Conservation (phyloP, 2,888 invertebrate genomes). For the Lasioglossum zephyrum region DNA sequence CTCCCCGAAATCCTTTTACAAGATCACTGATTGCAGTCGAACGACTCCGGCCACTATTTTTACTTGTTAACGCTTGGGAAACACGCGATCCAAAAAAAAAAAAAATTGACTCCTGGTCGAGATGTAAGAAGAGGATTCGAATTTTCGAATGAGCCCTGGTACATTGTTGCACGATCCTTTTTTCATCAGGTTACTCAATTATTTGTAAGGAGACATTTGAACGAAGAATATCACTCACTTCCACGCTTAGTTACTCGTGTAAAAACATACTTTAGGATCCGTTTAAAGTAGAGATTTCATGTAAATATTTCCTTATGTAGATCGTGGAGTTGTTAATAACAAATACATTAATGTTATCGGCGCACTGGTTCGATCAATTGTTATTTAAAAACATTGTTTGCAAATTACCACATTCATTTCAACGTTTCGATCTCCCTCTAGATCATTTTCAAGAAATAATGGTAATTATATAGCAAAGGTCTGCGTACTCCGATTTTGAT, state of each 20-base stretch:
- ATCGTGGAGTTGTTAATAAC: too few species aligned
- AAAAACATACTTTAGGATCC: neutral
- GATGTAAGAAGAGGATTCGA: neutral
- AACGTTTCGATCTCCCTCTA: too few species aligned
- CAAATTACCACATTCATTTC: too few species aligned
- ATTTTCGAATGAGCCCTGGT: neutral
- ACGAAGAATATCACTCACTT: neutral
- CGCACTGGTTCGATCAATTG: too few species aligned
- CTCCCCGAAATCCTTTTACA: constrained; percentile 7
- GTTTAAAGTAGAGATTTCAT: too few species aligned
- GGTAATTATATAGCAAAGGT: too few species aligned
- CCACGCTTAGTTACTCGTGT: neutral
- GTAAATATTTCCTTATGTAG: too few species aligned
- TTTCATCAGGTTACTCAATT: neutral
- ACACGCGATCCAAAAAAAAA: neutral
- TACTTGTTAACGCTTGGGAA: neutral
- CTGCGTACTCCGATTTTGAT: too few species aligned
- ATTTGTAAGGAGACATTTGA: neutral
- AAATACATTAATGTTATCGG: too few species aligned
- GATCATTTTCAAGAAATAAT: too few species aligned
- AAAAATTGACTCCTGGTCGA: neutral
- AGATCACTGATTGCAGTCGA: constrained; percentile 5
- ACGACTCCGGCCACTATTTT: neutral
- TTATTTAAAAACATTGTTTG: too few species aligned
- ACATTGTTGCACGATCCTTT: neutral